Evolutionary conservation across 2,888 invertebrate genomes (phyloP), one percentile per base, ranked within the genome.

Genomic region (Pasiphila rectangulata): DNA sequence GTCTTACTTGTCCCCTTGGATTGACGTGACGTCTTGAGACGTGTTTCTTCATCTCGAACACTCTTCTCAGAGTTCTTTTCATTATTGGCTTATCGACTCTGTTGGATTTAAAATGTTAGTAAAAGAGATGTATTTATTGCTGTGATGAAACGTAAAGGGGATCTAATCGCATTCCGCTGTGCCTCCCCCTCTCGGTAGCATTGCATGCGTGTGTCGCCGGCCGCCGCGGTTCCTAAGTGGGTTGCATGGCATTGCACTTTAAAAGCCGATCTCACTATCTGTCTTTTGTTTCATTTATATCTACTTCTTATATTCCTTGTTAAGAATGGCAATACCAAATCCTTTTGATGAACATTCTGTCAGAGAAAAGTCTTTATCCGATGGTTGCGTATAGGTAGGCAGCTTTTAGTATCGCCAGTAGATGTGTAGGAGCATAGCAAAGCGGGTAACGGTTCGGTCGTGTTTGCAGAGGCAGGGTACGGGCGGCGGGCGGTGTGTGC

Each of bases 361-460:
- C 2, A 12, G 12, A 10, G 6, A 24, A 24, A 1, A n/a, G 10
- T 10, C 16, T 15, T n/a, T 16, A n/a, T 30, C 13, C 4, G n/a
- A 5, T n/a, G n/a, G 2, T 15, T 13, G 30, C n/a, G 17, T 17
- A n/a, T n/a, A n/a, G n/a, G n/a, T n/a, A 45, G 46, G 35, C 50
- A 51, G 44, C 34, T 35, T 57, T 56, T 57, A 62, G 62, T 59
- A 65, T 66, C 69, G 69, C 69, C 72, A 65, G 67, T 71, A 72
- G 73, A 70, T 72, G 65, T 78, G 70, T 72, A 75, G 72, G 70
- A 80, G 77, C 71, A 68, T 50, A 58, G 58, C 56, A 53, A 54
- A 69, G 72, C 70, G 72, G 77, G 75, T 88, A 88, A 88, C 87
- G 87, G 87, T 86, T 75, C 69, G 69, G 69, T 69, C 72, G 79